Conservation (phyloP, 2,113 vertebrate genomes). For the Nyctereutes procyonoides region DNA sequence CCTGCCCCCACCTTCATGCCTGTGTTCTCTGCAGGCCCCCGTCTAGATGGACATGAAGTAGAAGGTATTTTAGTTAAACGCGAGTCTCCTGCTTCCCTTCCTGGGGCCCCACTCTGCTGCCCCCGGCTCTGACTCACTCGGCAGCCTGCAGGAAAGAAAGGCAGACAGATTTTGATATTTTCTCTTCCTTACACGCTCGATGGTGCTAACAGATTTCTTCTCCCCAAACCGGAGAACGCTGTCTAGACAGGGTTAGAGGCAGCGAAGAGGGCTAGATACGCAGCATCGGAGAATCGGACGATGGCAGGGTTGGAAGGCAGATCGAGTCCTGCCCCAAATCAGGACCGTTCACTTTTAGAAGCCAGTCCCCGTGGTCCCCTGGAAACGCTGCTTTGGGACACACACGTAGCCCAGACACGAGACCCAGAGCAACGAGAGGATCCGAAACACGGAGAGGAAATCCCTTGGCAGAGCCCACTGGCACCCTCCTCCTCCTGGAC, state of each 20-base stretch:
- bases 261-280: background rate
- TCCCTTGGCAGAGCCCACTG: background rate
- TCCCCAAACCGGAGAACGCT: background rate
- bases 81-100: background rate
- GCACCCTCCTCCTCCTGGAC: background rate
- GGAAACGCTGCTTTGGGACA: background rate
- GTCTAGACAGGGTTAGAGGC: background rate
- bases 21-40: background rate
- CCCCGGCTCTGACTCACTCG: conserved; percentile 23
- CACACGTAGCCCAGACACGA: rapidly evolving
- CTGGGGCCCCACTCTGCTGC: background rate
- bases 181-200: background rate
- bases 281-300: background rate
- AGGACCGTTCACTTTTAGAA: background rate
- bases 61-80: background rate
- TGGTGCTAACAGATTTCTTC: conserved; percentile 45
- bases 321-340: background rate
- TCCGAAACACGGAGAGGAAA: background rate
- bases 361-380: background rate
- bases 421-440: background rate
- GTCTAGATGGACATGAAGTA: background rate
- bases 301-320: background rate
- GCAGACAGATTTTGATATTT: conserved; percentile 58
- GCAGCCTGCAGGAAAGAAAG: conserved; percentile 7
- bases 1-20: background rate